Evolutionary conservation across 2,113 vertebrate genomes (phyloP).

Genomic region (Lepus timidus): DNA sequence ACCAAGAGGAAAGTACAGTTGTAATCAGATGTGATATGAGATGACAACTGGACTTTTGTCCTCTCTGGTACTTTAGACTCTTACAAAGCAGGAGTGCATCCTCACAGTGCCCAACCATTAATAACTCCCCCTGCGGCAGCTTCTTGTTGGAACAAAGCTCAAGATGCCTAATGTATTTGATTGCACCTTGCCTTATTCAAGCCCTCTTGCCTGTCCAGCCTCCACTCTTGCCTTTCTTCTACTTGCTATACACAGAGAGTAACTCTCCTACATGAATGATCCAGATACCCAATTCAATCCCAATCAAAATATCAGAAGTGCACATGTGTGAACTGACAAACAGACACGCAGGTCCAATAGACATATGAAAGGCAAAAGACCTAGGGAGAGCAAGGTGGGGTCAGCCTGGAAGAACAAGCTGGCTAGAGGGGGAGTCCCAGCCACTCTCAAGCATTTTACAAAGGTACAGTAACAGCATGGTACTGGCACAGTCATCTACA

Average conservation of each 20-base stretch:
- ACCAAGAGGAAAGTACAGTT: neutral
- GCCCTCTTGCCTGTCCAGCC: neutral
- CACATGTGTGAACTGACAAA: neutral
- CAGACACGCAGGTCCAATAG: neutral
- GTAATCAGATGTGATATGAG: neutral
- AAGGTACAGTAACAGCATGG: neutral
- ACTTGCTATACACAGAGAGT: neutral
- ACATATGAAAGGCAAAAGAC: neutral
- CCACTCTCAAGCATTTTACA: neutral
- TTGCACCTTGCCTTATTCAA: neutral
- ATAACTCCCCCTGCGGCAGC: neutral
- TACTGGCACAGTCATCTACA: neutral
- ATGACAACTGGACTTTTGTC: neutral
- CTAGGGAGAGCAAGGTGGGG: neutral
- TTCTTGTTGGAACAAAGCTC: conserved; percentile 10
- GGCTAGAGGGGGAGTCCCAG: neutral
- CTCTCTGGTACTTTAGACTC: neutral
- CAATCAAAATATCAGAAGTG: neutral
- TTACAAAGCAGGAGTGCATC: neutral
- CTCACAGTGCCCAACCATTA: neutral
- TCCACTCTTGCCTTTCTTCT: neutral
- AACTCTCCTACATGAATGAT: neutral
- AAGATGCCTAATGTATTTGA: neutral
- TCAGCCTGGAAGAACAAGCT: neutral
- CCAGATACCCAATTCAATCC: neutral